Evolutionary conservation across 2,797 vertebrate species (phyloP).

Genomic region (Ctenopoma multispine): DNA sequence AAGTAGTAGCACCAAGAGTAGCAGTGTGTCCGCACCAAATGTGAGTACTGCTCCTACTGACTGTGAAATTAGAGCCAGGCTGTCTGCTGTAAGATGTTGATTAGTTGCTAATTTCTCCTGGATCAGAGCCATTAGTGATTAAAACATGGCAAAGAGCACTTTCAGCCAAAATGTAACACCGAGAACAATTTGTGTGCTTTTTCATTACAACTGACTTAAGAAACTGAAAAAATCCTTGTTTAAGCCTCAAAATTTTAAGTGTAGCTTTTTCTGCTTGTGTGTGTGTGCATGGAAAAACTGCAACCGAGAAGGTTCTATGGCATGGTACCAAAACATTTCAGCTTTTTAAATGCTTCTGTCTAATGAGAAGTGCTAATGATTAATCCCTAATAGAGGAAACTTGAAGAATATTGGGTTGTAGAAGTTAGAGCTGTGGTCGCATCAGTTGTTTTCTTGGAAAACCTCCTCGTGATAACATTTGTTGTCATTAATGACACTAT

Average conservation of each 20-base stretch:
- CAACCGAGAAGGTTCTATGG: background rate
- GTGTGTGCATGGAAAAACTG: background rate
- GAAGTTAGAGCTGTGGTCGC: background rate
- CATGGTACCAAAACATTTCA: background rate
- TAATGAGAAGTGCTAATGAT: background rate
- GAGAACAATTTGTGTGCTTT: background rate
- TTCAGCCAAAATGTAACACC: conserved; percentile 24
- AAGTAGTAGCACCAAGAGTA: conserved; percentile 16
- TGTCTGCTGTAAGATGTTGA: conserved; percentile 50
- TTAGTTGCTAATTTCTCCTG: conserved; percentile 52
- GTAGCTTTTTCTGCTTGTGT: too few species aligned
- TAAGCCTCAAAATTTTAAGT: too few species aligned
- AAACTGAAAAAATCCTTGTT: too few species aligned
- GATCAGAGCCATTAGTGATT: conserved; percentile 37
- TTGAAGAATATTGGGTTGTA: background rate
- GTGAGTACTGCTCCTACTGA: conserved; percentile 19
- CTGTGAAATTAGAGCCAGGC: conserved; percentile 32
- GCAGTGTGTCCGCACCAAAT: conserved; percentile 26
- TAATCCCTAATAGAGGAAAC: background rate
- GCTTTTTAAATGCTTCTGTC: conserved; percentile 5
- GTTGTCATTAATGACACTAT: background rate
- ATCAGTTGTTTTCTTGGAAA: conserved; percentile 1
- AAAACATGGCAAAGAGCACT: conserved; percentile 26
- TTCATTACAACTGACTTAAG: too few species aligned
- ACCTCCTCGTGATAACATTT: background rate